Percentiles rank a stretch among this genome's conserved stretches.
Conservation (phyloP, 2,113 vertebrate genomes). For the Mustela nigripes region DNA sequence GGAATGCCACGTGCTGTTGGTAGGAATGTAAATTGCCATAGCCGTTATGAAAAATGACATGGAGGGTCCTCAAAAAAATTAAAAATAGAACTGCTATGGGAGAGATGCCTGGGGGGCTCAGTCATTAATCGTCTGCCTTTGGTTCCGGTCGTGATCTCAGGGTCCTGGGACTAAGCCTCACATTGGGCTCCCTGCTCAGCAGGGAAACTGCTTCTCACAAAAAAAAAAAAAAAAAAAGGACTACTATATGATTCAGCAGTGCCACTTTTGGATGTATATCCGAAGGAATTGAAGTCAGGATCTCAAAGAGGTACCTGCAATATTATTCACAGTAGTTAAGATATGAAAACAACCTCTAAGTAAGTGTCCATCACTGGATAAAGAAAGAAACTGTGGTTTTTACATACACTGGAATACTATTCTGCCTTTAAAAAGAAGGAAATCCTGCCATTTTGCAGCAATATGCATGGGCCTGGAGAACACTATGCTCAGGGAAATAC, state of each 20-base stretch:
- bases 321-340: neutral
- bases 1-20: neutral
- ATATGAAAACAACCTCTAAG: neutral
- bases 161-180: no score
- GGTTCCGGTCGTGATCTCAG: no score
- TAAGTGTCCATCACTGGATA: no score
- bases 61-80: neutral
- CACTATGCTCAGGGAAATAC: neutral
- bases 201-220: no score
- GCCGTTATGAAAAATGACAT: neutral
- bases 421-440: neutral
- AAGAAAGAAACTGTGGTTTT: neutral
- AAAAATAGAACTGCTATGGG: neutral
- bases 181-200: no score
- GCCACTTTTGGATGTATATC: neutral
- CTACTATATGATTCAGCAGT: neutral
- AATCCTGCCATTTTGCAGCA: neutral
- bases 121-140: no score
- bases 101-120: no score
- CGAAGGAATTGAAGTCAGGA: neutral
- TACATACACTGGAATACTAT: neutral
- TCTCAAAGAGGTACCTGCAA: neutral
- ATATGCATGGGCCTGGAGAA: neutral
- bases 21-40: neutral
- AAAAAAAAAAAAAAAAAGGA: neutral